These are phyloP conservation scores for Chaitophorus viminalis DNA, from an alignment of 2,888 invertebrate genomes.

Conservation along the genomic window DNA sequence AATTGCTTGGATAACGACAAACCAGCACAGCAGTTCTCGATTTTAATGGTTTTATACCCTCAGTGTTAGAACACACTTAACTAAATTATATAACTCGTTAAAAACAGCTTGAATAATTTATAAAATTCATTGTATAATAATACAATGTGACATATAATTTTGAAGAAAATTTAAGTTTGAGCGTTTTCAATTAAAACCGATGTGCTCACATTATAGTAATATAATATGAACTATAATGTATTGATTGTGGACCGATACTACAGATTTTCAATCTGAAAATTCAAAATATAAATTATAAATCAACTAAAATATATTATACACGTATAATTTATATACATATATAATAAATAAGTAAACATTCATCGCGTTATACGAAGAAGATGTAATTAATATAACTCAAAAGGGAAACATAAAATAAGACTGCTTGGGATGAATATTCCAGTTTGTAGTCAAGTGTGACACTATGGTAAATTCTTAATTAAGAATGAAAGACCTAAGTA, in stretches of 20 bases:
- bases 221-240: too few relatives aligned
- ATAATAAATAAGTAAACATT: not conserved
- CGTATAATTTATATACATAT: not conserved
- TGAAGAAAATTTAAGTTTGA: not conserved
- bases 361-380: not conserved
- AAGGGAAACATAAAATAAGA: not conserved
- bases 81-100: constrained; percentile 8
- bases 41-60: constrained; percentile 43
- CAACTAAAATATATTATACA: too few relatives aligned
- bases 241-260: not conserved
- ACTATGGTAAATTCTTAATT: not conserved
- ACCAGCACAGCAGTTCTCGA: not conserved
- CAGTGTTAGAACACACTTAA: not conserved
- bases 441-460: not conserved
- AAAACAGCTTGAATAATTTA: constrained; percentile 34
- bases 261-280: too few relatives aligned
- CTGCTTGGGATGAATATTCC: not conserved
- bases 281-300: too few relatives aligned
- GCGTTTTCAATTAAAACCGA: not conserved
- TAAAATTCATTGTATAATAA: not conserved
- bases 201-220: not conserved
- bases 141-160: not conserved
- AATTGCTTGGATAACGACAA: constrained; percentile 25
- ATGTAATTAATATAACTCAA: not conserved
- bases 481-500: not conserved